Conservation (phyloP, 1,140 invertebrate species). For the Sitobion miscanthi region DNA sequence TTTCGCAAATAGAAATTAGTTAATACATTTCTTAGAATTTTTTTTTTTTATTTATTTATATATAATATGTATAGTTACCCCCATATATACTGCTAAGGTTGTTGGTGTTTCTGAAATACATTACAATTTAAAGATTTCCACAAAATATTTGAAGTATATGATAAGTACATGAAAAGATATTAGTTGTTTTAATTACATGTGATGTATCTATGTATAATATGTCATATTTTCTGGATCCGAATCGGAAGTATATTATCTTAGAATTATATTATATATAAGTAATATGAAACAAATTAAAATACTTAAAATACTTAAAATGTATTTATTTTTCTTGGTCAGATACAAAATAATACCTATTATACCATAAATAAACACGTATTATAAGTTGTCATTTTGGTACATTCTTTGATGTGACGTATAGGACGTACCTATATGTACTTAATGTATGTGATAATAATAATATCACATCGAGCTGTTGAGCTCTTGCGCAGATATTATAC, state of each 20-base stretch:
- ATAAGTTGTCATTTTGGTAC: not conserved
- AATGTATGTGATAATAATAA: not conserved
- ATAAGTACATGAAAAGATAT: no score
- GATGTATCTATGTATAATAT: no score
- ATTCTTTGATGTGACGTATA: not conserved
- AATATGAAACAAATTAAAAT: not conserved
- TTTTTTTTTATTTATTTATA: no score
- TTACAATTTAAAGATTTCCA: no score
- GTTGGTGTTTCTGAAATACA: no score
- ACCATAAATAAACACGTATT: not conserved
- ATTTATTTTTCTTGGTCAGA: not conserved
- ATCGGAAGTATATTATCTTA: not conserved
- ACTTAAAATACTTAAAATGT: not conserved
- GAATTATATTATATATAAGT: not conserved
- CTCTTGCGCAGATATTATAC: not conserved
- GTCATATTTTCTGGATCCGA: no score
- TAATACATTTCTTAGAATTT: not conserved
- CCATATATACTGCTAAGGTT: no score
- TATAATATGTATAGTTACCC: no score
- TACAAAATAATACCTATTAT: not conserved
- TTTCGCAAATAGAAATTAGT: not conserved
- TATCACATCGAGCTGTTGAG: not conserved
- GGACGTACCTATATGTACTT: no score
- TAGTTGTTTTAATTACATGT: no score
- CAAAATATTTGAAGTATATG: no score